Evolutionary conservation across 2,113 vertebrate genomes (phyloP).

Genomic region (Petromus typicus): DNA sequence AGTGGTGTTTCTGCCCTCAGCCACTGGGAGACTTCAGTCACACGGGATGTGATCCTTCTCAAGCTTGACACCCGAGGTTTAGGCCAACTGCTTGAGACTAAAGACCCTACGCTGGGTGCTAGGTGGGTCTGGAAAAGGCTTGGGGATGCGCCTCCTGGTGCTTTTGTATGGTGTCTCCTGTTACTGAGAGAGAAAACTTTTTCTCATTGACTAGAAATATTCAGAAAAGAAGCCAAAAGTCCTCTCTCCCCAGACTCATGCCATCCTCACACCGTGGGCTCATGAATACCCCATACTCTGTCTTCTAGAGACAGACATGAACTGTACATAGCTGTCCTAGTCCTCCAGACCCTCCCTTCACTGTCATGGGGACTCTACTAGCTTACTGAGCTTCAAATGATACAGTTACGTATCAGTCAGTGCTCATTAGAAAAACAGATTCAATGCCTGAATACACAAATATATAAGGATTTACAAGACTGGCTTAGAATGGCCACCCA

Average conservation of each 20-base stretch:
- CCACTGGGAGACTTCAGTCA: neutral
- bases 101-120: neutral
- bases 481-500: neutral
- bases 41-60: neutral
- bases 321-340: fast-evolving
- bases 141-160: no score
- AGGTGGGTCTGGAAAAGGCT: neutral
- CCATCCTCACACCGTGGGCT: fast-evolving
- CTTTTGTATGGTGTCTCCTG: neutral
- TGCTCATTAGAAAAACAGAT: neutral
- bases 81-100: neutral
- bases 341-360: fast-evolving
- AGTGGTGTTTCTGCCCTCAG: neutral
- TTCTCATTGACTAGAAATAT: neutral
- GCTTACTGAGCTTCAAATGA: neutral
- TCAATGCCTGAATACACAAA: neutral
- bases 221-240: neutral
- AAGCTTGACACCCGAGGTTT: neutral
- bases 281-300: fast-evolving
- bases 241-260: neutral
- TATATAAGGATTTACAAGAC: neutral
- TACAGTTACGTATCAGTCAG: neutral
- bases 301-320: fast-evolving
- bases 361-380: fast-evolving
- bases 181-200: neutral